Conservation (phyloP, 2,113 vertebrate species). For the Saccopteryx bilineata region DNA sequence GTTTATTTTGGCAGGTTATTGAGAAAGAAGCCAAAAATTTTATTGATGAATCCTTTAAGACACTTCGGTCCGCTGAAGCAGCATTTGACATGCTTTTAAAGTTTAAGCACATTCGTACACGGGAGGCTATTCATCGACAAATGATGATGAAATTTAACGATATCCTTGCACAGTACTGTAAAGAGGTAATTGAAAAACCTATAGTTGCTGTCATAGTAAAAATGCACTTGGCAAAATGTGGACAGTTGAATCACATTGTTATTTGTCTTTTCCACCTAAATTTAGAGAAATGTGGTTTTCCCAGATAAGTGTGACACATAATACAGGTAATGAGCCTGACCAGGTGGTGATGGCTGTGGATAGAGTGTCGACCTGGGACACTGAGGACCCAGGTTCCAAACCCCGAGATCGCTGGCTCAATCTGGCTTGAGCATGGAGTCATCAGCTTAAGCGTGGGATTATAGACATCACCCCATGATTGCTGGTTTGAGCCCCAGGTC, state of each 20-base stretch:
- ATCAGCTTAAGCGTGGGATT: too few species aligned
- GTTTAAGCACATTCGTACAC: slow-evolving; percentile 92
- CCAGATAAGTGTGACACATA: rapidly evolving
- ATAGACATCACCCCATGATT: too few species aligned
- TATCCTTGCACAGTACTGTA: slow-evolving; percentile 92
- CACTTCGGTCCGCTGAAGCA: slow-evolving; percentile 92
- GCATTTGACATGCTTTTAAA: slow-evolving; percentile 95
- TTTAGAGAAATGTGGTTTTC: not conserved
- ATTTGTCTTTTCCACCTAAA: not conserved
- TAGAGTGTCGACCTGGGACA: too few species aligned
- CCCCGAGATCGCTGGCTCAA: too few species aligned
- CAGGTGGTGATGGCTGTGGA: too few species aligned
- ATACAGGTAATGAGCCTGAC: too few species aligned
- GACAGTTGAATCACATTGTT: rapidly evolving
- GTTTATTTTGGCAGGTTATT: slow-evolving; percentile 88
- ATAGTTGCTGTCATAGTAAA: rapidly evolving
- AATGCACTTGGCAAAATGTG: not conserved
- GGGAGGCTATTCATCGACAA: slow-evolving; percentile 92
- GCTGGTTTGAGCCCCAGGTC: too few species aligned
- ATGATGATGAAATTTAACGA: slow-evolving; percentile 95
- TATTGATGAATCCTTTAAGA: slow-evolving; percentile 95
- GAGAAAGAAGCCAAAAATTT: slow-evolving; percentile 94
- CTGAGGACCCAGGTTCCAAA: too few species aligned
- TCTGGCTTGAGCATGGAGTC: too few species aligned
- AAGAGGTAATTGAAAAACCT: slow-evolving; percentile 90